A percentile compares a stretch with the other conserved stretches of the same genome.
Conservation (phyloP, 2,113 vertebrate species). For the Microcebus jonahi region DNA sequence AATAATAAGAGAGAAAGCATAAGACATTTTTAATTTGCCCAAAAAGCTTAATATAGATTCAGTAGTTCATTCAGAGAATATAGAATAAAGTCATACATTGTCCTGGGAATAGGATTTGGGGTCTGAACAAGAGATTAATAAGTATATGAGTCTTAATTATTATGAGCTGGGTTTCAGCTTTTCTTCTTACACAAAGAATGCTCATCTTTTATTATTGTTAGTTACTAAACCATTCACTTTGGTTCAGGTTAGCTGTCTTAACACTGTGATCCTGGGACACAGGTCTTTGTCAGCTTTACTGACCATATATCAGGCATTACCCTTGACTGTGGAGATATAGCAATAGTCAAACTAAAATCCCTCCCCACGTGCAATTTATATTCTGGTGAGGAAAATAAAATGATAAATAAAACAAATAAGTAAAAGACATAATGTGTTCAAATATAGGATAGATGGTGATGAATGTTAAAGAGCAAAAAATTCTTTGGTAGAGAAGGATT, state of each 20-base stretch:
- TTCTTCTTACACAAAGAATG: background rate
- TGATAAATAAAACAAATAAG: background rate
- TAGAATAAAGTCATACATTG: background rate
- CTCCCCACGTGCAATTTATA: background rate
- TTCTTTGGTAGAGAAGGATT: background rate
- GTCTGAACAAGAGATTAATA: background rate
- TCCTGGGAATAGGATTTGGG: background rate
- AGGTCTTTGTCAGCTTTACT: background rate
- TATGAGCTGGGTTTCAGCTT: background rate
- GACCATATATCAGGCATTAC: background rate
- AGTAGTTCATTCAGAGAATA: background rate
- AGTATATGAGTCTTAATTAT: background rate
- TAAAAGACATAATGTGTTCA: background rate
- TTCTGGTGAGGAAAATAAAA: background rate
- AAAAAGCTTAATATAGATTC: background rate
- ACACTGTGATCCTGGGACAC: background rate
- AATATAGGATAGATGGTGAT: background rate
- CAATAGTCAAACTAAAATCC: background rate
- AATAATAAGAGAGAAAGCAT: background rate
- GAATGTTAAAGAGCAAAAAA: background rate
- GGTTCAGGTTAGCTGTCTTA: background rate
- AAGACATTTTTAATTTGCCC: background rate
- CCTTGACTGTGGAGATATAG: background rate
- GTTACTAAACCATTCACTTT: background rate
- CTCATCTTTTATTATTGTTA: background rate